Evolutionary conservation across 2,797 vertebrate genomes (phyloP), one percentile per base, ranked within the genome.

Genomic region (Crenuchus spilurus): DNA sequence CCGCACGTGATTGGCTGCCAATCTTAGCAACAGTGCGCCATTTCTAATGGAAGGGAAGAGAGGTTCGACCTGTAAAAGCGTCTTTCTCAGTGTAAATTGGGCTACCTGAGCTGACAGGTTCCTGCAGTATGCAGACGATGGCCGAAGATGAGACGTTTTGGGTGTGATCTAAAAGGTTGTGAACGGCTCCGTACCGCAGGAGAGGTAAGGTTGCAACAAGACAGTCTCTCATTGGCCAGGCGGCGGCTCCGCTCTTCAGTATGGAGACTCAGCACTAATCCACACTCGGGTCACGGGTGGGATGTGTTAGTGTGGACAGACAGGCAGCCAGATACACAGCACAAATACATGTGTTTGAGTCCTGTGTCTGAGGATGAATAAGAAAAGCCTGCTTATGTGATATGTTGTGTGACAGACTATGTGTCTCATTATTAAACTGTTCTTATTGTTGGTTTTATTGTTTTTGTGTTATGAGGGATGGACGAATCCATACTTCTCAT

Each of bases 161-260:
- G 60, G 42, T 61, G 62, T 65, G 46, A 75, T 77, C 84, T 49
- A 14, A 49, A 72, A 58, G 72, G 28, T 60, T 83, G 84, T 74
- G 70, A 76, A 58, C 71, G 77, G 70, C 37, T 49, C 77, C 67
- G 77, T 51, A 30, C 76, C 42, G 39, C 77, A 7, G 58, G 68
- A 72, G 83, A 88, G 90, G 91, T 91, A 92, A 93, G 89, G 82
- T 83, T 88, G 90, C 93, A 94, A 94, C 87, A 95, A 94, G 90
- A 78, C 85, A 85, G 80, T 77, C 85, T 90, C 92, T 94, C 91
- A 94, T 95, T 94, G 94, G 94, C 91, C 80, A 82, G 70, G 79
- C 52, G 67, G 14, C 31, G 6, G 80, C 33, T 77, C 72, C 77
- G 82, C 61, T 78, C 80, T 78, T 89, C 90, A 94, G 92, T 94